These are phyloP conservation scores for Melieria crassipennis DNA, from an alignment of 2,888 invertebrate genomes.

Conservation along the genomic window DNA sequence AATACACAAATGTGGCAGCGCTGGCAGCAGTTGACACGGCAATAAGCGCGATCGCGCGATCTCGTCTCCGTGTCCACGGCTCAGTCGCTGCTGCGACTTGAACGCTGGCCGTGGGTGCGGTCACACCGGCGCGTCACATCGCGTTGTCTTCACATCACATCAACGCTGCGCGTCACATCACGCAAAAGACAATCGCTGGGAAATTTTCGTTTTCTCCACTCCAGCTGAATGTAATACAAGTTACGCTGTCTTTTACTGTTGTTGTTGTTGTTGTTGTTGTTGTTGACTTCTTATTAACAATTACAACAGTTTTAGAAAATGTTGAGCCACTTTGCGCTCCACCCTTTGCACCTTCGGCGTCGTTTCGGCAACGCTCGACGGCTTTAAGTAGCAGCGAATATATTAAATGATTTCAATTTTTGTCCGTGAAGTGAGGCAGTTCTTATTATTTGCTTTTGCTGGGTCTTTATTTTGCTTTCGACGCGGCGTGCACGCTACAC, in stretches of 20 bases:
- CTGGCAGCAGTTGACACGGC: too few relatives aligned
- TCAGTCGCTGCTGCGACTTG: neutral
- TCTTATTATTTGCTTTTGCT: too few relatives aligned
- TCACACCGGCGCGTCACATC: neutral
- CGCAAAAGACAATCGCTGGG: conserved; percentile 23
- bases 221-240: conserved; percentile 15
- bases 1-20: too few relatives aligned
- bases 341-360: too few relatives aligned
- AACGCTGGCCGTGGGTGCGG: conserved; percentile 6
- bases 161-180: neutral
- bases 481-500: too few relatives aligned
- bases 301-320: conserved; percentile 5
- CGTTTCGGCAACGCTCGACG: too few relatives aligned
- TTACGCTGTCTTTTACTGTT: neutral
- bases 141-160: neutral
- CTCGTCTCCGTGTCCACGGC: too few relatives aligned
- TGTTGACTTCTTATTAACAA: neutral
- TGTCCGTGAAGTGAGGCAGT: too few relatives aligned
- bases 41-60: too few relatives aligned
- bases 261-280: neutral
- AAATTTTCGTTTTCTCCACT: conserved; percentile 18
- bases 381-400: too few relatives aligned
- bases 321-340: neutral
- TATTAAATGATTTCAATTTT: too few relatives aligned
- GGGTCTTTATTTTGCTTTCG: too few relatives aligned